Evolutionary conservation across 2,888 invertebrate species (phyloP).

Genomic region (Panzeria rudis): DNA sequence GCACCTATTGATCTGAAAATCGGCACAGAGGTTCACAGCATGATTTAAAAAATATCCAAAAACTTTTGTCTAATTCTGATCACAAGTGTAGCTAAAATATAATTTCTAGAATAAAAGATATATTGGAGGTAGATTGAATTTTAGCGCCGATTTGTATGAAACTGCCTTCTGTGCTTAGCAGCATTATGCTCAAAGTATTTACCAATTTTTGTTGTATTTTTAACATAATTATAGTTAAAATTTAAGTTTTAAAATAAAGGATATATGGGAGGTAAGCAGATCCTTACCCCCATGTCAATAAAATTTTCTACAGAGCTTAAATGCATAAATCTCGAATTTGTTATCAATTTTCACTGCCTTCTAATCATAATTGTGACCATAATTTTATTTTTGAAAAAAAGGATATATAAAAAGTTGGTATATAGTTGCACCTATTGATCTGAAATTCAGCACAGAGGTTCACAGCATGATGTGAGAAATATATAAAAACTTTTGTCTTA

Average conservation of each 20-base stretch:
- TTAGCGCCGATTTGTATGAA: background rate
- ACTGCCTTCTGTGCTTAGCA: background rate
- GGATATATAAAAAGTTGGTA: no score
- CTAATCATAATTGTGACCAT: background rate
- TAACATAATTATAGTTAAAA: background rate
- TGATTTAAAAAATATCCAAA: no score
- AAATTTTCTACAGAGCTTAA: no score
- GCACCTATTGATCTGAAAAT: no score
- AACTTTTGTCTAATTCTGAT: background rate
- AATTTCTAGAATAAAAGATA: background rate
- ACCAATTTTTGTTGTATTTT: background rate
- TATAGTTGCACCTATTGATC: no score
- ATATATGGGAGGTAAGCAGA: no score
- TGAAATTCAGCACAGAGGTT: no score
- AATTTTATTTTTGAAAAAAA: background rate
- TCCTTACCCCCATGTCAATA: no score
- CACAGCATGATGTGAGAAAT: no score
- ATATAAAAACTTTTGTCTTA: no score
- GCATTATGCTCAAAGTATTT: background rate
- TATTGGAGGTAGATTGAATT: background rate
- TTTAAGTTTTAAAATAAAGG: background rate
- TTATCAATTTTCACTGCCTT: background rate
- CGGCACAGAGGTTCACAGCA: no score
- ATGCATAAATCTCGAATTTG: no score
- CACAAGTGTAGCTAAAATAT: background rate